phyloP scores from a whole-genome alignment of 2,113 vertebrate genomes.

The Chiloscyllium plagiosum region DNA sequence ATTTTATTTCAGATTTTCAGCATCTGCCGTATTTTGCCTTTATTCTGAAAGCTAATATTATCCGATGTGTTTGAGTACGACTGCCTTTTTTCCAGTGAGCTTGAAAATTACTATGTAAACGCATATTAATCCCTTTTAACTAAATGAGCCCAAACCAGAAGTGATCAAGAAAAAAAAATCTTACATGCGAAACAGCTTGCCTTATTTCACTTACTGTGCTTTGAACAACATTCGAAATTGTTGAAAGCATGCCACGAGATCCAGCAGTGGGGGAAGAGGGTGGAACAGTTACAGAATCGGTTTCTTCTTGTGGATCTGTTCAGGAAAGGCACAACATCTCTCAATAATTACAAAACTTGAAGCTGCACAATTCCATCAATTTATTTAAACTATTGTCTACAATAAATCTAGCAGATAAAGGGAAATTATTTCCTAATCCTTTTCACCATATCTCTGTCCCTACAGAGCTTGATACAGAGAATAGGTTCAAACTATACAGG shows the following conservation, averaged over 20 bases:
- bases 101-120: not conserved
- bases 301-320: constrained; percentile 43
- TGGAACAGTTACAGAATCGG: constrained; percentile 42
- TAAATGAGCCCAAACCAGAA: not conserved
- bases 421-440: not conserved
- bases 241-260: constrained; percentile 76
- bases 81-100: not conserved
- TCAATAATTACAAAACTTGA: not conserved
- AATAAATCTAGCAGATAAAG: not conserved
- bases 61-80: not conserved
- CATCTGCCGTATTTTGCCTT: no score
- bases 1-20: no score
- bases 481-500: not conserved
- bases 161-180: not conserved
- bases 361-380: not conserved
- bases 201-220: constrained; percentile 72
- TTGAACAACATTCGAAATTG: constrained; percentile 78
- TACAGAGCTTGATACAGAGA: not conserved
- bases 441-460: not conserved
- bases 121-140: not conserved
- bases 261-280: constrained; percentile 50
- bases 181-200: not conserved
- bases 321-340: not conserved
- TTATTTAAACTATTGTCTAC: not conserved
- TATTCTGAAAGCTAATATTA: not conserved